phyloP scores from a whole-genome alignment of 2,888 invertebrate genomes.

The Tenodera sinensis region DNA sequence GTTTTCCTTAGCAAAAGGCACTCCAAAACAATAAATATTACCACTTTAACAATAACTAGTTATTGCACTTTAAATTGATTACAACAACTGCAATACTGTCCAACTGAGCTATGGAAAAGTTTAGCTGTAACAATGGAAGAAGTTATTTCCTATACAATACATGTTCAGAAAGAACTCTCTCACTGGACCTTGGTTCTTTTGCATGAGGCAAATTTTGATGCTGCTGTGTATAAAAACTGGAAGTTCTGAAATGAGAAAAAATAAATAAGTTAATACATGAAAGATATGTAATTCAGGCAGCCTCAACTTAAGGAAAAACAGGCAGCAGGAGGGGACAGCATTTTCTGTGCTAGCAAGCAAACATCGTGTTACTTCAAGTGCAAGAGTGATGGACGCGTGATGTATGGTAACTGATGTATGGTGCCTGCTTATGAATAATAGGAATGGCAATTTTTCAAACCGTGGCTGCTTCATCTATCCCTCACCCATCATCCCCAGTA shows the following conservation, averaged over 20 bases:
- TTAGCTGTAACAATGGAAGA: neutral
- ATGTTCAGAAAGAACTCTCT: neutral
- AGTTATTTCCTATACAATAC: neutral
- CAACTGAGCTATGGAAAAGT: neutral
- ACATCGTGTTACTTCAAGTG: no score
- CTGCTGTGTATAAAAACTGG: neutral
- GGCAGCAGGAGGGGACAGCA: no score
- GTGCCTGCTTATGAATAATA: no score
- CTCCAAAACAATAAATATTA: neutral
- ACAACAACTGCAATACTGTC: neutral
- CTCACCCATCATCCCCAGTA: no score
- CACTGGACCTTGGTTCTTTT: neutral
- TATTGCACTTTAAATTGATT: neutral
- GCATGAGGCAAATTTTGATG: neutral
- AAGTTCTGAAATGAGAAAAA: neutral
- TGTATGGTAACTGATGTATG: no score
- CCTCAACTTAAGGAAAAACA: no score
- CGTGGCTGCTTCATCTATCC: no score
- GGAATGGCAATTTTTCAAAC: no score
- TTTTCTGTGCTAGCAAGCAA: no score
- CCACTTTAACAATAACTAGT: neutral
- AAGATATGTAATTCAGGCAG: no score
- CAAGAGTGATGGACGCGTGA: no score
- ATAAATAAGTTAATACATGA: no score
- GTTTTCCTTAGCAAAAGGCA: neutral